These are phyloP conservation scores for Paralichthys olivaceus DNA, from an alignment of 2,113 vertebrate species.

Conservation along the genomic window DNA sequence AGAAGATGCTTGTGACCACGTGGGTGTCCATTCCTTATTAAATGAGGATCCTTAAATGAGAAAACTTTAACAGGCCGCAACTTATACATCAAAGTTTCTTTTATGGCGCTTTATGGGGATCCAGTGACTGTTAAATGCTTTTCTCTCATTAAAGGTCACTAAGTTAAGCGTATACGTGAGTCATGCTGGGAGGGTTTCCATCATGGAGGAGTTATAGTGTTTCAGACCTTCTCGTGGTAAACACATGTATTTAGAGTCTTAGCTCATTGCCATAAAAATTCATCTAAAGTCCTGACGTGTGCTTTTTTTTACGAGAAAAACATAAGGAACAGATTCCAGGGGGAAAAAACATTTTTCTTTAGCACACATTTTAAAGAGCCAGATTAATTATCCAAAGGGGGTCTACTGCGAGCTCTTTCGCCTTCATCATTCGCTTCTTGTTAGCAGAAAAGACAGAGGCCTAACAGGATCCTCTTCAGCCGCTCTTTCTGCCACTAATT, in stretches of 20 bases:
- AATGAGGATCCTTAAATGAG: slow-evolving; percentile 34
- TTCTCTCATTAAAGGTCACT: slow-evolving; percentile 58
- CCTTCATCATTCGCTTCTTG: slow-evolving; percentile 34
- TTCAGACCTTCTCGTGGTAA: slow-evolving; percentile 12
- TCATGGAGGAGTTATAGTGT: slow-evolving; percentile 15
- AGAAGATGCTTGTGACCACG: slow-evolving; percentile 16
- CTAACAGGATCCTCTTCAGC: not conserved
- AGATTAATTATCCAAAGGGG: slow-evolving; percentile 38
- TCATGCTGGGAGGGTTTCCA: slow-evolving; percentile 47
- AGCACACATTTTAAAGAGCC: slow-evolving; percentile 25
- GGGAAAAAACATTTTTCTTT: not conserved
- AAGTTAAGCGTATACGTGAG: slow-evolving; percentile 35
- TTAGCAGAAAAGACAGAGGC: slow-evolving; percentile 7
- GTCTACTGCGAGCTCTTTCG: slow-evolving; percentile 9
- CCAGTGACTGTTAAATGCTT: slow-evolving; percentile 40
- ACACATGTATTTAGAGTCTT: slow-evolving; percentile 25
- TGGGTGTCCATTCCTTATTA: slow-evolving; percentile 23
- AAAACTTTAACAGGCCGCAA: slow-evolving; percentile 39
- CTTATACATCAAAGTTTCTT: slow-evolving; percentile 48
- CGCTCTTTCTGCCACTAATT: slow-evolving; percentile 45
- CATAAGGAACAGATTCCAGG: not conserved
- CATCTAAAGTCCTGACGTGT: slow-evolving; percentile 16
- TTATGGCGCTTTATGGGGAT: slow-evolving; percentile 27
- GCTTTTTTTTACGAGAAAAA: slow-evolving; percentile 24
- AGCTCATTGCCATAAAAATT: slow-evolving; percentile 36